These are phyloP conservation scores for Dasyurus viverrinus DNA, from an alignment of 2,113 vertebrate species.

Conservation along the genomic window DNA sequence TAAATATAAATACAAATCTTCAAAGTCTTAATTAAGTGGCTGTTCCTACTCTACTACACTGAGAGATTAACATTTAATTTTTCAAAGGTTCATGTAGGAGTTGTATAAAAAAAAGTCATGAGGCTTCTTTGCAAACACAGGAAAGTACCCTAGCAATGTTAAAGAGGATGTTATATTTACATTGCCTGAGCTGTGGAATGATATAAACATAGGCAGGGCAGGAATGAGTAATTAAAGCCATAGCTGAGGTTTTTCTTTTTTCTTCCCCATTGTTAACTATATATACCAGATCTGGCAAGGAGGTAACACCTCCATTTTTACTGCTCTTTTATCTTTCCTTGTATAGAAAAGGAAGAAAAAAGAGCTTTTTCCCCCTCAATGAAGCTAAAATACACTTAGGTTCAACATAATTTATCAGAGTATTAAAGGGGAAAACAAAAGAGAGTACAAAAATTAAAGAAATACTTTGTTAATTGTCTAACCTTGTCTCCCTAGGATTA, in stretches of 20 bases:
- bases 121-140: not conserved
- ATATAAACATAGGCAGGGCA: not conserved
- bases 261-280: not conserved
- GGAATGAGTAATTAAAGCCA: not conserved
- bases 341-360: not conserved
- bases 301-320: not conserved
- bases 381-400: not conserved
- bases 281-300: not conserved
- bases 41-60: not conserved
- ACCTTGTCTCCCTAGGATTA: not conserved
- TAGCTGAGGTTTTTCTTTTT: not conserved
- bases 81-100: not conserved
- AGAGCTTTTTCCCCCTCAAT: not conserved
- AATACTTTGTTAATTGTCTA: not conserved
- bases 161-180: not conserved
- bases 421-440: not conserved
- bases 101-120: not conserved
- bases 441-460: not conserved
- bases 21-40: not conserved
- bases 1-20: not conserved
- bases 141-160: not conserved
- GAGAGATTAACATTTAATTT: not conserved
- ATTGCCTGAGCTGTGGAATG: not conserved
- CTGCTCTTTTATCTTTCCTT: not conserved
- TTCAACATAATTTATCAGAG: not conserved